Conservation (phyloP, 2,797 vertebrate genomes). For the Columba guinea region DNA sequence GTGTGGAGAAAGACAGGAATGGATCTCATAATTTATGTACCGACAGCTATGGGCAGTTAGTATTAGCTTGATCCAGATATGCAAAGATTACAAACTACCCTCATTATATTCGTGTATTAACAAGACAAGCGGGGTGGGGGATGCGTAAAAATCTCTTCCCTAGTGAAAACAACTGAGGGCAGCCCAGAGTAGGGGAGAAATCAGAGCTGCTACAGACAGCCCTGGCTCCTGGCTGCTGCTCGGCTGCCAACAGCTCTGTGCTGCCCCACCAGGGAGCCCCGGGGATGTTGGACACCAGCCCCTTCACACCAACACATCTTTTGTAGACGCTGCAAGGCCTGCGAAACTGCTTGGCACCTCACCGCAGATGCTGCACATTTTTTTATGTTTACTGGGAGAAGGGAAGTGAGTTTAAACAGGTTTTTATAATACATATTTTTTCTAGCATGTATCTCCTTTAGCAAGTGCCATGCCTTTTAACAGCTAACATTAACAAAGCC, state of each 20-base stretch:
- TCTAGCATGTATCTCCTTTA: not conserved
- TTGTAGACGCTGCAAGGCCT: accelerated
- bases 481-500: not conserved
- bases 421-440: accelerated
- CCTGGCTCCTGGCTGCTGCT: accelerated
- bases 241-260: not conserved
- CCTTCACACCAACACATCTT: not conserved
- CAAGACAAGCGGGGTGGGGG: accelerated
- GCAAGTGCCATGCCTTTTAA: not conserved
- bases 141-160: not conserved
- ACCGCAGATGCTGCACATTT: not conserved
- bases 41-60: too few relatives aligned
- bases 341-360: not conserved
- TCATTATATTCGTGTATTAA: accelerated
- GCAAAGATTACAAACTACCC: too few relatives aligned
- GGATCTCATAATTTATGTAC: not conserved
- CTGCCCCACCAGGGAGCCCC: not conserved
- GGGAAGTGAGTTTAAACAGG: not conserved
- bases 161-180: accelerated
- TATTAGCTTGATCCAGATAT: not conserved
- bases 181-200: not conserved
- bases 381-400: not conserved
- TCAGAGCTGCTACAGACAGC: accelerated
- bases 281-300: accelerated
- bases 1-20: not conserved